Conservation (phyloP, 2,113 vertebrate genomes). For the Otis tarda region DNA sequence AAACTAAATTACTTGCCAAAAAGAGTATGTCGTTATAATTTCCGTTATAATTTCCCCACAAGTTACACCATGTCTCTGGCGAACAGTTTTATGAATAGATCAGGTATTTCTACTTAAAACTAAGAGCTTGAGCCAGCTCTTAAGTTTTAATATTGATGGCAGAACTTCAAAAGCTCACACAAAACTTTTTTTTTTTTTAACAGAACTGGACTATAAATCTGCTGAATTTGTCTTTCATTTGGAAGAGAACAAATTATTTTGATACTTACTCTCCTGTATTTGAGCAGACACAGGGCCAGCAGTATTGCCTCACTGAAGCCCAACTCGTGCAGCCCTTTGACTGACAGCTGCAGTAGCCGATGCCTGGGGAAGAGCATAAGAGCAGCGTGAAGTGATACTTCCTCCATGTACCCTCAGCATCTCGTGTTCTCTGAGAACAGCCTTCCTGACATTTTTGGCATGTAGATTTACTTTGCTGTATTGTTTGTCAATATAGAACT, state of each 20-base stretch:
- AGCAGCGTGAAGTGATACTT: not conserved
- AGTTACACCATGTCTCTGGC: not conserved
- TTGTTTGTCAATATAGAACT: not conserved
- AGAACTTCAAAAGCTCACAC: not conserved
- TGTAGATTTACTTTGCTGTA: not conserved
- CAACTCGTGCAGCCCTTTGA: not conserved
- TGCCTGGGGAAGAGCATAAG: not conserved
- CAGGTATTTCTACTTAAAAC: conserved; percentile 29
- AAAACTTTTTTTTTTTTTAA: not conserved
- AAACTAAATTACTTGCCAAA: not conserved
- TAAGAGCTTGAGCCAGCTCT: not conserved
- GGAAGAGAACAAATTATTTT: not conserved
- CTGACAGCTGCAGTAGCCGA: not conserved
- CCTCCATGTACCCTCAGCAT: not conserved
- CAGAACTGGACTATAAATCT: not conserved
- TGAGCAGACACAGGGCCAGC: not conserved
- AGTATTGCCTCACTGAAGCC: not conserved
- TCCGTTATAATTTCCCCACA: not conserved
- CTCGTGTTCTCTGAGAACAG: not conserved
- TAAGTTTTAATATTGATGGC: not conserved
- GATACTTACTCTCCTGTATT: not conserved
- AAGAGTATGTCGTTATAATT: not conserved
- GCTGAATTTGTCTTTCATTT: not conserved
- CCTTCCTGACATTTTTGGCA: not conserved
- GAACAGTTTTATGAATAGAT: not conserved